phyloP scores from a whole-genome alignment of 2,888 invertebrate species.

The Bibio marci region DNA sequence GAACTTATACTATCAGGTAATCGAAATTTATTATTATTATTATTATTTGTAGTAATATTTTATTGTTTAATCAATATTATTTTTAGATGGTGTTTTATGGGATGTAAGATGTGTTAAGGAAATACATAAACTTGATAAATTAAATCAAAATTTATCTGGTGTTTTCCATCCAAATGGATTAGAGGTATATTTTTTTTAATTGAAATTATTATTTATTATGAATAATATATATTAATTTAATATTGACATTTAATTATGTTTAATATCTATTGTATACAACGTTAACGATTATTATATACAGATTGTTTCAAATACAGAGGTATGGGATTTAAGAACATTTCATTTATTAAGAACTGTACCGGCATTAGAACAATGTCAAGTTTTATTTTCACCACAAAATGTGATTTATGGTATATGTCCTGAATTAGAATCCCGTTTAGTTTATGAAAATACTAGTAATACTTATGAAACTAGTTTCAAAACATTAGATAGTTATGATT shows the following conservation, averaged over 20 bases:
- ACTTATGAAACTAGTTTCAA: slow-evolving; percentile 86
- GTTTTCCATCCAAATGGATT: slow-evolving; percentile 92
- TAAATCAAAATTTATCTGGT: slow-evolving; percentile 88
- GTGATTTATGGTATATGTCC: slow-evolving; percentile 76
- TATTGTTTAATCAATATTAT: too few species aligned
- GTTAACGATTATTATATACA: slow-evolving; percentile 17
- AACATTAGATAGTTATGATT: slow-evolving; percentile 86
- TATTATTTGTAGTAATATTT: too few species aligned
- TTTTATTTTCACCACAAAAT: slow-evolving; percentile 73
- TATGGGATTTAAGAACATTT: slow-evolving; percentile 94
- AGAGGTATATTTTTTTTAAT: slow-evolving; percentile 41
- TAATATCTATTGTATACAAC: neutral
- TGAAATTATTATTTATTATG: too few species aligned
- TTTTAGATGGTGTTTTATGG: slow-evolving; percentile 80
- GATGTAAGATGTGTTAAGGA: slow-evolving; percentile 75
- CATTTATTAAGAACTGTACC: slow-evolving; percentile 88
- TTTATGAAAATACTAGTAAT: slow-evolving; percentile 46
- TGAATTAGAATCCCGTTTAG: slow-evolving; percentile 51
- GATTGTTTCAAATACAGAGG: slow-evolving; percentile 94
- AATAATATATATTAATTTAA: neutral
- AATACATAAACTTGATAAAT: slow-evolving; percentile 93
- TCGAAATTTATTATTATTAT: slow-evolving; percentile 4
- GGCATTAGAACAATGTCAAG: slow-evolving; percentile 73
- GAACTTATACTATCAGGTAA: slow-evolving; percentile 73
- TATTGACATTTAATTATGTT: neutral